Percentiles rank a stretch among this genome's conserved stretches.
Evolutionary conservation across 2,797 vertebrate species (phyloP).

Genomic region (Enteromius afrohamiltoni): DNA sequence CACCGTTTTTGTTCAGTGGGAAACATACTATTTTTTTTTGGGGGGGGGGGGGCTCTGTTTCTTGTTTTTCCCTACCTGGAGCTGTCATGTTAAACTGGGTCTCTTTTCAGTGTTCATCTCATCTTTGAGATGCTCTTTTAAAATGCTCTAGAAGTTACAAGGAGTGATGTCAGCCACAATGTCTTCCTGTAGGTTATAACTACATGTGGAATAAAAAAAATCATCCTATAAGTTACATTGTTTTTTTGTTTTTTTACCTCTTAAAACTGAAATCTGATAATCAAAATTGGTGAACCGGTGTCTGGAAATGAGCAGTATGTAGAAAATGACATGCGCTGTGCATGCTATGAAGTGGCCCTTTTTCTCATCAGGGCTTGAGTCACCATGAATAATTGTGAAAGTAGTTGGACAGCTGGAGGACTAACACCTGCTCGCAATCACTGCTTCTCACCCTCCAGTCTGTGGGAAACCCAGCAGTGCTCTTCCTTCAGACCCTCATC

Average conservation of each 20-base stretch:
- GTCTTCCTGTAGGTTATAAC: not conserved
- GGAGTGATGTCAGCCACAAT: not conserved
- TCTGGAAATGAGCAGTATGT: constrained; percentile 29
- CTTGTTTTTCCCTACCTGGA: constrained; percentile 4
- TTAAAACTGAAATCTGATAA: not conserved
- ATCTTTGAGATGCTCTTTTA: constrained; percentile 9
- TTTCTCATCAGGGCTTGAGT: constrained; percentile 35
- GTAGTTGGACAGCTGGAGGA: constrained; percentile 43
- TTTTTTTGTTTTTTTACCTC: not conserved
- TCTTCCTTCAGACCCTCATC: not conserved
- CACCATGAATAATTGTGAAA: constrained; percentile 44
- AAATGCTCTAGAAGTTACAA: not conserved
- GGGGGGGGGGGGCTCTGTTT: no score
- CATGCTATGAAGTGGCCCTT: not conserved
- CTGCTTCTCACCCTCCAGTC: constrained; percentile 18
- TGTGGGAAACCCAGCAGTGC: constrained; percentile 47
- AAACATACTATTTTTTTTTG: not conserved
- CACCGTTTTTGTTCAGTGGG: not conserved
- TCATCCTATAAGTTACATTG: not conserved
- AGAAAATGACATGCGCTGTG: not conserved
- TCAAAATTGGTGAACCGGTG: not conserved
- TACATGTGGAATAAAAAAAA: constrained; percentile 14
- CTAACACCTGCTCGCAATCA: constrained; percentile 24
- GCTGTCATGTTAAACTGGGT: not conserved
- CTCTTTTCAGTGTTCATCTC: not conserved